phyloP scores from a whole-genome alignment of 2,113 vertebrate genomes.

The Nyctibius bracteatus region DNA sequence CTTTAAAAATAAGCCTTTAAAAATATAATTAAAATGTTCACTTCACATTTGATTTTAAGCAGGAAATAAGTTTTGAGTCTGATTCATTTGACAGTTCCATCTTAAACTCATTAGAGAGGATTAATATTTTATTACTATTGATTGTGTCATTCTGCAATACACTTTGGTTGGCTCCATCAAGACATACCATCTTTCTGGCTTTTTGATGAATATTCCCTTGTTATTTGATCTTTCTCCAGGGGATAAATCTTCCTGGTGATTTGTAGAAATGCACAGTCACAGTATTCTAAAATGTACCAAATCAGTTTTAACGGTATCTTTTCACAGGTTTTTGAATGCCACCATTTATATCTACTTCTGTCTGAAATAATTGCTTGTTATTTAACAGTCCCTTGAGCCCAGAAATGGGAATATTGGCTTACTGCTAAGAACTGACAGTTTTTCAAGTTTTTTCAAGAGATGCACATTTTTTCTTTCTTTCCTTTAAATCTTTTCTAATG shows the following conservation, averaged over 20 bases:
- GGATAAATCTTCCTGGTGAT: neutral
- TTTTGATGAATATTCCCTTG: neutral
- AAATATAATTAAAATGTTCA: neutral
- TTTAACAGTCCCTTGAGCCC: conserved; percentile 31
- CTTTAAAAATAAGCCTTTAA: neutral
- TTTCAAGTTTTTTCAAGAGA: conserved; percentile 2
- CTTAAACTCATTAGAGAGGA: neutral
- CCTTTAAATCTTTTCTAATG: neutral
- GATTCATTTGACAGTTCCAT: neutral
- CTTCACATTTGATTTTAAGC: neutral
- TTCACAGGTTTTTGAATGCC: conserved; percentile 22
- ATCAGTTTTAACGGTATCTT: conserved; percentile 24
- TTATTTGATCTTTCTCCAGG: neutral
- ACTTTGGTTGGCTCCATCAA: neutral
- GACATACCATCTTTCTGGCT: neutral
- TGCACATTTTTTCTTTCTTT: neutral
- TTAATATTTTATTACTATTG: neutral
- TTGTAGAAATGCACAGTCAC: neutral
- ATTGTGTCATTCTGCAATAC: neutral
- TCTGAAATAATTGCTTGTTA: conserved; percentile 52
- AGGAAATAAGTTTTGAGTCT: neutral
- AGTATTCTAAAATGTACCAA: neutral
- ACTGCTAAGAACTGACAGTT: conserved; percentile 12
- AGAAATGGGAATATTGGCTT: conserved; percentile 57
- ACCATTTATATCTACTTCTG: conserved; percentile 16